These are phyloP conservation scores for Aspidiotus destructor DNA, from an alignment of 2,888 invertebrate genomes.

Conservation along the genomic window DNA sequence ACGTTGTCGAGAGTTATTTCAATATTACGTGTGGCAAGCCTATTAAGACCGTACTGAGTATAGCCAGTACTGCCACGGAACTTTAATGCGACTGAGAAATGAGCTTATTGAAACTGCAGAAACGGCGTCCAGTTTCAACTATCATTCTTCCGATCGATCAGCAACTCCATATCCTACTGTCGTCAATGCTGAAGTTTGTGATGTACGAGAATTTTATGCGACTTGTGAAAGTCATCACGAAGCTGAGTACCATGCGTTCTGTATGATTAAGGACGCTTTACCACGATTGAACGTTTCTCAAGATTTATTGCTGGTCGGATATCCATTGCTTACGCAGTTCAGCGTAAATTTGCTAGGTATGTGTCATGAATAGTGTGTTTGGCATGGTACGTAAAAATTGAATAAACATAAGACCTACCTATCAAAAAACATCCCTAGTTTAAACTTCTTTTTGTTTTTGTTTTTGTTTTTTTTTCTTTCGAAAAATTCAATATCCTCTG, in stretches of 20 bases:
- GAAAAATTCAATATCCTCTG: no score
- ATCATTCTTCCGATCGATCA: not conserved
- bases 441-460: no score
- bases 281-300: slow-evolving; percentile 24
- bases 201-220: not conserved
- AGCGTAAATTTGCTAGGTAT: slow-evolving; percentile 54
- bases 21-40: slow-evolving; percentile 43
- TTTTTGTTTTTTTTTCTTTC: no score
- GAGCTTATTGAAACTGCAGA: slow-evolving; percentile 34
- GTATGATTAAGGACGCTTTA: not conserved
- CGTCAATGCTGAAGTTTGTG: slow-evolving; percentile 15
- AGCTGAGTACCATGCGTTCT: not conserved
- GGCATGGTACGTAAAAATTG: slow-evolving; percentile 40
- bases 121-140: not conserved
- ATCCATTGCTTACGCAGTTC: slow-evolving; percentile 54
- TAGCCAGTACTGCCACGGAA: slow-evolving; percentile 47
- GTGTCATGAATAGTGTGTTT: slow-evolving; percentile 49
- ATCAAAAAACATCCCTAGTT: no score
- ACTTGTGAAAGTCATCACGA: not conserved
- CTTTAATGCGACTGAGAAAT: slow-evolving; percentile 39
- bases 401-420: no score
- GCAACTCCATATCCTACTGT: not conserved
- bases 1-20: not conserved
- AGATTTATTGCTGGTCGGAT: slow-evolving; percentile 42
- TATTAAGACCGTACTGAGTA: no score